Percentiles rank a stretch among this genome's conserved stretches.
Conservation (phyloP, 30 jellyfish, hydroid and myxozoan species). For the Aurelia sp. region DNA sequence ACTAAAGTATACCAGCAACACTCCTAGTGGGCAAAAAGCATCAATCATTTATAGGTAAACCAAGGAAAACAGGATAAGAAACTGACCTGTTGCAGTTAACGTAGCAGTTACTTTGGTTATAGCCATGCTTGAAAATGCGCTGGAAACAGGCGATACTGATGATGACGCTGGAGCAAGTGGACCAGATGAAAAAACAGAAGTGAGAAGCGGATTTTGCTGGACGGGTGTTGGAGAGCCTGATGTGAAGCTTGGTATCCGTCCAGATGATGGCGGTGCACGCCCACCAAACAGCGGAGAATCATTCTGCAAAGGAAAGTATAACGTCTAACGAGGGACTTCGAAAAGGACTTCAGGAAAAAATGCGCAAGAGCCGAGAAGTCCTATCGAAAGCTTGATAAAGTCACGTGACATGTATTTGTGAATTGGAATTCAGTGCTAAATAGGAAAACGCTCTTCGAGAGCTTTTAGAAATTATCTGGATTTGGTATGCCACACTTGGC, state of each 20-base stretch:
- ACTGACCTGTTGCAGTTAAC: constrained; percentile 32
- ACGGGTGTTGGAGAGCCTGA: constrained; percentile 62
- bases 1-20: too few species aligned
- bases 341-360: too few species aligned
- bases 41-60: neutral
- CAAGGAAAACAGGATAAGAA: neutral
- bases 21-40: too few species aligned
- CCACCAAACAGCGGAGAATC: constrained; percentile 77
- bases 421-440: too few species aligned
- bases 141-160: constrained; percentile 34
- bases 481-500: too few species aligned
- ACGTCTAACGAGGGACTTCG: too few species aligned
- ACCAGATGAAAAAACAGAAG: constrained; percentile 48
- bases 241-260: constrained; percentile 55
- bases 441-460: too few species aligned
- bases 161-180: constrained; percentile 45
- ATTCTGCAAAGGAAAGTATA: constrained; percentile 3
- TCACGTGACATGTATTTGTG: too few species aligned
- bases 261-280: constrained; percentile 42
- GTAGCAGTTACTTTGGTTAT: constrained; percentile 28
- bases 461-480: too few species aligned
- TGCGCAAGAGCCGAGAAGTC: too few species aligned
- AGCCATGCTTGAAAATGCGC: constrained; percentile 26
- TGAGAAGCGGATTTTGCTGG: constrained; percentile 53
- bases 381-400: too few species aligned